Evolutionary conservation across 1,140 invertebrate species (phyloP).

Genomic region (Linepithema humile): DNA sequence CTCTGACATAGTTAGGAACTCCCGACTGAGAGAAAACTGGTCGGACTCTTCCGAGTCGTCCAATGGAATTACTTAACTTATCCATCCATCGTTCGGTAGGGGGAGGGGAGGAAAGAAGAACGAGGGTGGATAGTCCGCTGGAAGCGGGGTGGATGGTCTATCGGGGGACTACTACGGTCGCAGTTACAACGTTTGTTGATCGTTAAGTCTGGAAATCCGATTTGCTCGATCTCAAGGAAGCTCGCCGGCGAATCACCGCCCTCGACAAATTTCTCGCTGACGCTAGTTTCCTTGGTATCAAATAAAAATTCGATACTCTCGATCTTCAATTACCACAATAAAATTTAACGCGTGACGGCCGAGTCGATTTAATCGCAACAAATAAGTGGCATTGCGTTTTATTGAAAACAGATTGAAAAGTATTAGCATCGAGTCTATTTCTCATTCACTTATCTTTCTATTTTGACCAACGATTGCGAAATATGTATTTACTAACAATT

Average conservation of each 20-base stretch:
- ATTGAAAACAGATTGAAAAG: neutral
- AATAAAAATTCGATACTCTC: slow-evolving; percentile 15
- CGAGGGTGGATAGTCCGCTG: slow-evolving; percentile 15
- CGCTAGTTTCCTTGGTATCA: neutral
- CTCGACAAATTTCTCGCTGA: slow-evolving; percentile 33
- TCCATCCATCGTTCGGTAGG: slow-evolving; percentile 59
- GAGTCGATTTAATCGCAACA: neutral
- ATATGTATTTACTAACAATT: too few relatives aligned
- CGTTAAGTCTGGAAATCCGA: slow-evolving; percentile 60
- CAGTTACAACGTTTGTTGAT: slow-evolving; percentile 58
- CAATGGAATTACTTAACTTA: slow-evolving; percentile 70
- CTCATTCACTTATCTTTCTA: neutral
- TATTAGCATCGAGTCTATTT: neutral
- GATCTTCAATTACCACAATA: neutral
- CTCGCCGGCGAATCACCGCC: neutral
- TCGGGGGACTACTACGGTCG: neutral
- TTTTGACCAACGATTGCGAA: too few relatives aligned
- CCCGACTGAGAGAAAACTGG: neutral
- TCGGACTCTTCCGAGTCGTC: slow-evolving; percentile 56
- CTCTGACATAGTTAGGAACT: slow-evolving; percentile 42
- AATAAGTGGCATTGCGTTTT: neutral
- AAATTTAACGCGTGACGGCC: neutral
- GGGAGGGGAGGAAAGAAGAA: slow-evolving; percentile 28
- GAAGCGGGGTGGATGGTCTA: slow-evolving; percentile 4
- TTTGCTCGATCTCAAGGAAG: slow-evolving; percentile 45